Evolutionary conservation across 1,140 invertebrate species (phyloP).

Genomic region (Solenopsis invicta): DNA sequence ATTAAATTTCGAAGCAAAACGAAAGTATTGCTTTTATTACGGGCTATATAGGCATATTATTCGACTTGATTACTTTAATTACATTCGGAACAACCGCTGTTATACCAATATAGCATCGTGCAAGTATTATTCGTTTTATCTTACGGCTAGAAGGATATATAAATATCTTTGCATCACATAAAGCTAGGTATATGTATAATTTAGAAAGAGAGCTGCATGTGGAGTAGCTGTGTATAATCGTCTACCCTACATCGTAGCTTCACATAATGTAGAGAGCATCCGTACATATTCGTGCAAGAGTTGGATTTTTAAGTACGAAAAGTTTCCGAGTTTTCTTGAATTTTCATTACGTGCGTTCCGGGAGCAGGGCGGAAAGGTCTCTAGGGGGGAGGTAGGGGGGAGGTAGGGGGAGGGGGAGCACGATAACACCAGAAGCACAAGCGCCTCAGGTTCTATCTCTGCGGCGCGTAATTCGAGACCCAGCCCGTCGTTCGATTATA

Average conservation of each 20-base stretch:
- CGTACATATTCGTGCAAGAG: neutral
- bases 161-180: neutral
- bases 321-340: conserved; percentile 59
- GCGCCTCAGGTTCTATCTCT: conserved; percentile 58
- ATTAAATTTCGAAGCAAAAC: conserved; percentile 11
- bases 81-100: too few species aligned
- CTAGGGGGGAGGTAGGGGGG: conserved; percentile 5
- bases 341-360: conserved; percentile 51
- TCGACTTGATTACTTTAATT: conserved; percentile 16
- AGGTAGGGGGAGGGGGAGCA: neutral
- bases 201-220: neutral
- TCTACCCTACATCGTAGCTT: neutral
- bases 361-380: conserved; percentile 44
- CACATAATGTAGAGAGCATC: conserved; percentile 7
- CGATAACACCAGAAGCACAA: conserved; percentile 52
- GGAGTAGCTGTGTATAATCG: neutral
- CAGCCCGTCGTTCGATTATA: conserved; percentile 58
- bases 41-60: too few species aligned
- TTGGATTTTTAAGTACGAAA: conserved; percentile 45
- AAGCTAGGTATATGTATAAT: neutral
- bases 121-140: neutral
- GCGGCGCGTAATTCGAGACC: conserved; percentile 43
- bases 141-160: neutral
- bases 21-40: neutral
- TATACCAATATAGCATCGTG: neutral